Percentiles rank a stretch among this genome's conserved stretches.
These are phyloP conservation scores for Molossus alvarezi DNA, from an alignment of 2,797 vertebrate species.

Conservation along the genomic window DNA sequence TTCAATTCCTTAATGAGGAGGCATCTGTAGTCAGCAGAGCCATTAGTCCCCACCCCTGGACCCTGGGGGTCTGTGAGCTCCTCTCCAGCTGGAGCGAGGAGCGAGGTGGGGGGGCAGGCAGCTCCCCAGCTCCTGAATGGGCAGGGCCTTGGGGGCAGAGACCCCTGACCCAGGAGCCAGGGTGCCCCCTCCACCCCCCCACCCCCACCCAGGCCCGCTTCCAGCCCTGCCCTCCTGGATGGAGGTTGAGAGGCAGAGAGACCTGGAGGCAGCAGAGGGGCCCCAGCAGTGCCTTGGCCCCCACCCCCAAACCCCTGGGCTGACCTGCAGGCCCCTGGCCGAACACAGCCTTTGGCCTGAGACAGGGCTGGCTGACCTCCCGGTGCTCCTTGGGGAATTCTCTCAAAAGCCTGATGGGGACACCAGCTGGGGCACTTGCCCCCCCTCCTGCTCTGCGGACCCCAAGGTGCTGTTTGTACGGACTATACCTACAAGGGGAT, in stretches of 20 bases:
- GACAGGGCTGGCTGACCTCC: not conserved
- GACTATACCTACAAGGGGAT: not conserved
- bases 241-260: not conserved
- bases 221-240: not conserved
- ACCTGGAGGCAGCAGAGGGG: not conserved
- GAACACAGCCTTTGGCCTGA: constrained; percentile 71
- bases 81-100: constrained; percentile 76
- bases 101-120: not conserved
- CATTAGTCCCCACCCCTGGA: constrained; percentile 72
- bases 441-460: not conserved
- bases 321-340: constrained; percentile 51
- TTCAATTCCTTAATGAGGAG: constrained; percentile 77
- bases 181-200: not conserved
- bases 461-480: not conserved
- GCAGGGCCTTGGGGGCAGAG: not conserved
- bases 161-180: not conserved
- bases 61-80: constrained; percentile 28
- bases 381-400: not conserved
- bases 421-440: constrained; percentile 9
- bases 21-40: constrained; percentile 81
- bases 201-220: not conserved
- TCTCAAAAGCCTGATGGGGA: not conserved
- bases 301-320: not conserved
- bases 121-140: not conserved
- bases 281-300: not conserved